Evolutionary conservation across 92 coral and sea anemone species (phyloP), one percentile per base, ranked within the genome.

Genomic region (Phenganax marumi): DNA sequence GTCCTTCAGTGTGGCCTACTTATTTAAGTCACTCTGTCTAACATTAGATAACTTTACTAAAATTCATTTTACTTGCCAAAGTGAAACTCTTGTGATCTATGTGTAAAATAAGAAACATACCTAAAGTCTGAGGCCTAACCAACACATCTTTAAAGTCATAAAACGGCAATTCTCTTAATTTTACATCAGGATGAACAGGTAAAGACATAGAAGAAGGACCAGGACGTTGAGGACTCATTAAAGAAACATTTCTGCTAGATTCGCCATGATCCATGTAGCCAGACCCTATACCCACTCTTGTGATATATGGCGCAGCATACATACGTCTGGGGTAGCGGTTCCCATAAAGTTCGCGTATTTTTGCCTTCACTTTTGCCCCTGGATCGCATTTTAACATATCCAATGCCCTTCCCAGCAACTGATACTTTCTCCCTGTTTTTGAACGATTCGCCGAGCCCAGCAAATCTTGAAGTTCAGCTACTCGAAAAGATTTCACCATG

Each of bases 371-470:
- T 49, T 84, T 90, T 68, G 89, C 89, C 68, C 91, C 93, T 72
- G 95, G 92, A 75, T 95, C 98, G 75, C 96, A 88, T 91, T 95
- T 95, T 64, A 95, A 66, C 86, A 95, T 83, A 83, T 95, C 97
- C 69, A 95, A 84, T 25, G 97, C 97, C 61, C 98, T 90, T 12
- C 98, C 98, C 97, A 95, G 87, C 18, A 95, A 89, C 80, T 95
- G 97, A 25, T 92, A 97, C 81, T 95, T 95, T 89, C 98, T 87
- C 52, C 98, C 98, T 68, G 98, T 89, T 71, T 92, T 95, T 3
- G 98, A 95, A 43, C 98, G 97, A 58, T 94, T 97, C 74, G 97
- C 98, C 86, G 87, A 95, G 77, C 97, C 98, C 26, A 95, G 84
- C 43, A 95, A 80, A 61, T 89, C 89, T 77, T 95, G 98, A 52